These are phyloP conservation scores for Aleiodes sp. DNA, from an alignment of 1,140 invertebrate species.

Conservation along the genomic window DNA sequence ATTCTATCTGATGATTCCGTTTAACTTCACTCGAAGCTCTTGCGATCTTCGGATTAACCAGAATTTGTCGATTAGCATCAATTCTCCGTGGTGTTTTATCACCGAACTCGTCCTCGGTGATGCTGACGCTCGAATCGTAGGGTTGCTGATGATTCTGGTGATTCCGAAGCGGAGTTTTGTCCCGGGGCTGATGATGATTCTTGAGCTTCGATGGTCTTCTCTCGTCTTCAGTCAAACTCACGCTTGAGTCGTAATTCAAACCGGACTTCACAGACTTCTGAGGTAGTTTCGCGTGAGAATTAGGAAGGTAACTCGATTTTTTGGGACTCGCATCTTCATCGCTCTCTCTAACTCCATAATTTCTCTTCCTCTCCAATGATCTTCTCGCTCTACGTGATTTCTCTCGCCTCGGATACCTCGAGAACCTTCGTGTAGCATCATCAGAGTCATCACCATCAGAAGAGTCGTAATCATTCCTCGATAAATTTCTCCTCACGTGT, in stretches of 20 bases:
- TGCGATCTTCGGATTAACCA: not conserved
- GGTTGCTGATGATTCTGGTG: not conserved
- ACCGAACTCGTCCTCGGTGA: constrained; percentile 39
- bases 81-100: not conserved
- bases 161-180: not conserved
- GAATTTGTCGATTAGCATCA: not conserved
- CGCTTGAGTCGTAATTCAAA: constrained; percentile 36
- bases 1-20: not conserved
- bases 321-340: constrained; percentile 20
- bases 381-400: not conserved
- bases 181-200: not conserved
- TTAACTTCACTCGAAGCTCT: not conserved
- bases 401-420: not conserved
- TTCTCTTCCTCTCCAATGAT: not conserved
- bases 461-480: constrained; percentile 20
- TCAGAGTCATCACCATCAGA: constrained; percentile 11
- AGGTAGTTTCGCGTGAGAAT: not conserved
- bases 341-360: constrained; percentile 39
- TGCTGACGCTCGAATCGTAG: constrained; percentile 43
- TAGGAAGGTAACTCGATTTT: not conserved
- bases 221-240: constrained; percentile 43
- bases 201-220: not conserved
- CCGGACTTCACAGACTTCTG: not conserved
- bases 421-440: not conserved
- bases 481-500: not conserved